Base-by-base conservation (phyloP, 2,888 invertebrate genomes). In the Cantharis lateralis region DNA sequence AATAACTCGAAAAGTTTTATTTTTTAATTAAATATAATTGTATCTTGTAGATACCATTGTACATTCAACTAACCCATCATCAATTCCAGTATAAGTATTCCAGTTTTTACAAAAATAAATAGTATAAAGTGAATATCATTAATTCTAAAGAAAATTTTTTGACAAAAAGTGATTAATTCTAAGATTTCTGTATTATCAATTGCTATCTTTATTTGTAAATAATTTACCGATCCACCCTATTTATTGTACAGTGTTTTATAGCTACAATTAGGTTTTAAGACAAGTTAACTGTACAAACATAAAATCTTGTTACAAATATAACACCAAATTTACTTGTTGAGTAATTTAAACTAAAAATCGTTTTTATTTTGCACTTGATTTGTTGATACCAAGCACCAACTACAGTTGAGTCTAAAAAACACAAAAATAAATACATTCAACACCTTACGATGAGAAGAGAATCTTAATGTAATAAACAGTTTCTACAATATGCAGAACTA, bases 241-340 rank as follows among this genome's bases (percentile, higher is more conserved):
- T 66, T 64, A 24, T 20, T 71, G 71, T 75, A 75, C 68, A 71
- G 71, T 75, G 75, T 68, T 68, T 72, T 72, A 72, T 72, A 66
- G 66, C 68, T 71, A 71, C 71, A 61, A 62, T 71, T 71, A 71
- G 68, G 61, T 68, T 71, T 68, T 71, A 75, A 75, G 71, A 68
- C 64, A 68, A 71, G 68, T 48, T 62, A 28, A 71, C 28, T 64
- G 71, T 75, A 75, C 68, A 75, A 75, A 71, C 68, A 75, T 75
- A 71, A 75, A 75, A 75, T 68, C n/a, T 75, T 71, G 75, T 75
- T 75, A 75, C 62, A 71, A 70, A 28, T 63, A 48, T 20, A 48
- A 69, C 26, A 69, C 48, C 48, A 48, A 48, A 48, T 64, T 48
- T 48, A 48, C 48, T n/a, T 48, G n/a, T 48, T 48, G 48, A 48